These are phyloP conservation scores for Engystomops pustulosus DNA, from an alignment of 2,113 vertebrate species.

Conservation along the genomic window DNA sequence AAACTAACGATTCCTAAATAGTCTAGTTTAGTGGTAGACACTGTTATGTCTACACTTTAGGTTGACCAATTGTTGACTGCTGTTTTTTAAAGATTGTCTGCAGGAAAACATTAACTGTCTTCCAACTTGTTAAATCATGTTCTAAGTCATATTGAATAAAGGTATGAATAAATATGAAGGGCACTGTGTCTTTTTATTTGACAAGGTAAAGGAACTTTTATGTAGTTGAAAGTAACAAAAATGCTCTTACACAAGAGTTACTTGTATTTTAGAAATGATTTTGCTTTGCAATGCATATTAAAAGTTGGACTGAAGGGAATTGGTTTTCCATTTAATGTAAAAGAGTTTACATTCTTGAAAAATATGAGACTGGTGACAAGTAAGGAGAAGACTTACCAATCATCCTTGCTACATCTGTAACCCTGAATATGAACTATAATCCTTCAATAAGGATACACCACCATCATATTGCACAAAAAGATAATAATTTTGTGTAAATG, in stretches of 20 bases:
- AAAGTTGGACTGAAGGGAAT: conserved; percentile 39
- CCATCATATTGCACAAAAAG: conserved; percentile 28
- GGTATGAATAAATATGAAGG: conserved; percentile 40
- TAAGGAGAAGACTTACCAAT: background rate
- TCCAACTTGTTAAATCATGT: conserved; percentile 32
- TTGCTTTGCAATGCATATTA: conserved; percentile 10
- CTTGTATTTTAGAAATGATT: background rate
- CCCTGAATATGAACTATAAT: conserved; percentile 31
- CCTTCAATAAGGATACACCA: conserved; percentile 20
- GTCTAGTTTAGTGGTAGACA: too few relatives aligned
- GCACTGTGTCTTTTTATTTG: conserved; percentile 36
- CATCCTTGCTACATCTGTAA: conserved; percentile 23
- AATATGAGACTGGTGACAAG: conserved; percentile 10
- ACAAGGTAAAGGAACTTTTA: conserved; percentile 36
- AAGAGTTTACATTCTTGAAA: conserved; percentile 17
- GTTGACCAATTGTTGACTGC: background rate
- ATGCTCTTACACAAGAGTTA: background rate
- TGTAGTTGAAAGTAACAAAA: conserved; percentile 22
- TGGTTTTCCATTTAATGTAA: conserved; percentile 27
- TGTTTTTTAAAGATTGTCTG: background rate
- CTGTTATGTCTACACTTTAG: background rate
- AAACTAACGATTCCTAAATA: too few relatives aligned
- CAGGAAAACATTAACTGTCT: background rate
- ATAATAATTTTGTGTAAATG: conserved; percentile 39
- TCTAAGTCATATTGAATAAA: background rate